Conservation (phyloP, 1,140 invertebrate genomes). For the Potamilus streckersoni region DNA sequence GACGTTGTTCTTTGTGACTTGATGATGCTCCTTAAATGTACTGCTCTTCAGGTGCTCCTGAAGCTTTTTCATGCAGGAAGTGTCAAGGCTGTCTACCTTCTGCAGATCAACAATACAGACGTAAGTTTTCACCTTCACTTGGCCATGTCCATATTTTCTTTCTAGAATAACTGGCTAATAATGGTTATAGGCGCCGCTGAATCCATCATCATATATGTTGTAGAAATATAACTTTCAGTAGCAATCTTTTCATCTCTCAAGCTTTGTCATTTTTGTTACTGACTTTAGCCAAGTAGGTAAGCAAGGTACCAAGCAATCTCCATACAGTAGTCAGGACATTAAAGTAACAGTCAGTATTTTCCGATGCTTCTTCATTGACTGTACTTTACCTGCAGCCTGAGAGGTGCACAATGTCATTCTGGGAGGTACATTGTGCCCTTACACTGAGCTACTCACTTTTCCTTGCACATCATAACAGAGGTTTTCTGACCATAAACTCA, state of each 20-base stretch:
- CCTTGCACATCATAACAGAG: too few species aligned
- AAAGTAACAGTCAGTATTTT: not conserved
- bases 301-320: too few species aligned
- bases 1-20: too few species aligned
- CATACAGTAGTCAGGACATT: too few species aligned
- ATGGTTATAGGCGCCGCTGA: constrained; percentile 15
- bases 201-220: constrained; percentile 34
- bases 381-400: constrained; percentile 19
- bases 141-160: constrained; percentile 25
- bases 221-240: constrained; percentile 11
- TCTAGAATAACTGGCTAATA: constrained; percentile 26
- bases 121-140: not conserved
- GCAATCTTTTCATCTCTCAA: not conserved
- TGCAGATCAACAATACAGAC: not conserved
- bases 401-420: constrained; percentile 23
- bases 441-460: too few species aligned
- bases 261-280: too few species aligned
- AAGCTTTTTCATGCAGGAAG: not conserved
- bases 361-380: constrained; percentile 10
- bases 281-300: too few species aligned
- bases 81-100: not conserved
- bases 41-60: not conserved
- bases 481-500: too few species aligned
- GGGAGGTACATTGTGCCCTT: constrained; percentile 14
- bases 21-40: not conserved